Conservation (phyloP, 2,888 invertebrate species). For the Heliconius cydno region DNA sequence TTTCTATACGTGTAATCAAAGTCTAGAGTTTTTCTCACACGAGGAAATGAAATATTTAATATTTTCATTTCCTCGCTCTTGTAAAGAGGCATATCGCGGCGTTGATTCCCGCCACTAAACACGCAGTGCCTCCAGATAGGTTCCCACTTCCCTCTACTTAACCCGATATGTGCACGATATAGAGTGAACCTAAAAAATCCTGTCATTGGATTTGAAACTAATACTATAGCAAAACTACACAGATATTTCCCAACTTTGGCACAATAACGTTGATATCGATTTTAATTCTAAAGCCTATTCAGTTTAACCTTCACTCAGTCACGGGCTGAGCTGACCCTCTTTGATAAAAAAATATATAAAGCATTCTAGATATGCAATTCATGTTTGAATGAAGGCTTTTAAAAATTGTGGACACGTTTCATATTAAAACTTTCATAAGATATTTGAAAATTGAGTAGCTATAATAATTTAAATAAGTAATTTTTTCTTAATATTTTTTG, state of each 20-base stretch:
- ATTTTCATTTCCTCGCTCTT: background rate
- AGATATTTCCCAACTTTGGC: background rate
- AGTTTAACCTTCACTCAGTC: conserved; percentile 26
- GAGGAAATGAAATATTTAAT: no score
- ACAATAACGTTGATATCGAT: conserved; percentile 25
- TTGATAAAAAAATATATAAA: conserved; percentile 6
- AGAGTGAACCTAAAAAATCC: no score
- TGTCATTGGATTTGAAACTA: background rate
- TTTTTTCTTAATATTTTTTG: background rate
- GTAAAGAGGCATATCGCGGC: background rate
- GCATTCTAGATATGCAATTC: background rate
- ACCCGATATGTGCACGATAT: background rate
- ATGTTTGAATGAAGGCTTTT: background rate
- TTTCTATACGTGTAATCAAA: no score
- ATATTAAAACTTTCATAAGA: background rate
- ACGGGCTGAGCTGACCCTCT: conserved; percentile 18
- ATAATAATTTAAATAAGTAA: background rate
- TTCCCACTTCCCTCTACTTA: background rate
- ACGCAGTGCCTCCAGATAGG: background rate
- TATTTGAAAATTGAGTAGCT: background rate
- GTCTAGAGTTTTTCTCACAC: no score
- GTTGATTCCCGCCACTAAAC: background rate
- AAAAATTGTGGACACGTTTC: background rate
- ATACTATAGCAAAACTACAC: background rate
- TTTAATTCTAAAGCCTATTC: conserved; percentile 30